Base-by-base conservation (phyloP, 2,797 vertebrate genomes). In the Poeciliopsis turneri region DNA sequence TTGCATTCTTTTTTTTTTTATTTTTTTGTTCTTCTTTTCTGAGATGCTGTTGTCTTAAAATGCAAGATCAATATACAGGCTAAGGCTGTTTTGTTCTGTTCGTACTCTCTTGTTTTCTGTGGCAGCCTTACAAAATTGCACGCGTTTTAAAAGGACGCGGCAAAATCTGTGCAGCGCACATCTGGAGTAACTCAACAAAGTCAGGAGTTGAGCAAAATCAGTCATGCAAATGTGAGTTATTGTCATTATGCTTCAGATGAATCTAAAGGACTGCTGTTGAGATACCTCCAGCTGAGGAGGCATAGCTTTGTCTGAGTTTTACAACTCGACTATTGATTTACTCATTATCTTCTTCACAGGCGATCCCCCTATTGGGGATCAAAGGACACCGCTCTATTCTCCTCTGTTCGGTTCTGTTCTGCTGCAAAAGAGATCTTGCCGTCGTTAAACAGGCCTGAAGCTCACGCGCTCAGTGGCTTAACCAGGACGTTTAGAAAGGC, bases 291-390 rank as follows among this genome's bases (percentile, higher is more conserved):
- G 91, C 97, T 95, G 97, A 95, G 96, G 96, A 96, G 96, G 97
- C 96, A 97, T 88, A 94, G 97, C 96, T 97, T 97, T 96, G 96
- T 93, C 94, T 93, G 96, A 97, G 95, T 98, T 97, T 97, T 97
- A 98, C 97, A 98, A 97, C 96, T 93, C 90, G 95, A 92, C 87
- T 96, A 98, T 97, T 97, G 97, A 98, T 98, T 97, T 97, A 90
- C 95, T 97, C 96, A 97, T 98, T 97, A 98, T 97, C 97, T 97
- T 95, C 94, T 92, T 96, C 96, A 94, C 96, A 96, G 96, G 95
- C 94, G 89, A 88, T 92, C 94, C 91, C 94, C 94, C 94, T 95
- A 94, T 88, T 92, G 95, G 94, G 96, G 87, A 96, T 92, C 93
- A 90, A 78, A 94, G 89, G 89, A 87, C 87, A 86, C 82, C 76